Evolutionary conservation across 92 coral and sea anemone genomes (phyloP), one percentile per base, ranked within the genome.

Genomic region (Phymanthus crucifer): DNA sequence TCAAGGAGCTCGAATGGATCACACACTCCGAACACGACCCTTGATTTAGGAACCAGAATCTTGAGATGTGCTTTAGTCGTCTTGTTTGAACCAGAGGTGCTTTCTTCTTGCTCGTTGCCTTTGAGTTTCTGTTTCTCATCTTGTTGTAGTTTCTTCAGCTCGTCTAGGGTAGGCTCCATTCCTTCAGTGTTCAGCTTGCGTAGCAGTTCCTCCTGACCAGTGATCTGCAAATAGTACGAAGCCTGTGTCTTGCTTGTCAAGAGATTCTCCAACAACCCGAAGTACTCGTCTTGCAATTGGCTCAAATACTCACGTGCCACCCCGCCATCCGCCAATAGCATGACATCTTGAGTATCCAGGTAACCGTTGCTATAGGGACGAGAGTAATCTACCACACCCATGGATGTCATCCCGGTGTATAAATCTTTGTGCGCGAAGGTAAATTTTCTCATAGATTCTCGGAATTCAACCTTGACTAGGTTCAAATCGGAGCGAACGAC

Each of bases 401-500:
- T 57, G 27, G 81, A 50, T 47, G 45, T 76, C 80, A 78, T 69
- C 35, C 65, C 76, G 58, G 29, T 56, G 40, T 61, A 68, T 68
- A 65, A 69, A 66, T 80, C 78, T 9, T 46, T 45, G 66, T 80
- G 77, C 8, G 71, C 54, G 26, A 61, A 38, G 6, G 46, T 80
- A 56, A 94, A 94, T 78, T 94, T 94, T 78, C 81, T 80, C 98
- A 94, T 94, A 31, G 98, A 94, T 74, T 94, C 77, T 34, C 98
- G 87, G 80, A 94, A 89, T 43, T 87, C 89, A 8, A 94, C 87
- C 64, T 91, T 89, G 23, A 81, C 88, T 35, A 79, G 70, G 70
- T 54, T 71, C 35, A 80, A 80, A 80, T 68, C 73, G 13, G 69
- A 61, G 12, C 81, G 81, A 37, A 64, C 73, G 7, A 86, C 85